Conservation (phyloP, 2,113 vertebrate species). For the Sapayoa aenigma region DNA sequence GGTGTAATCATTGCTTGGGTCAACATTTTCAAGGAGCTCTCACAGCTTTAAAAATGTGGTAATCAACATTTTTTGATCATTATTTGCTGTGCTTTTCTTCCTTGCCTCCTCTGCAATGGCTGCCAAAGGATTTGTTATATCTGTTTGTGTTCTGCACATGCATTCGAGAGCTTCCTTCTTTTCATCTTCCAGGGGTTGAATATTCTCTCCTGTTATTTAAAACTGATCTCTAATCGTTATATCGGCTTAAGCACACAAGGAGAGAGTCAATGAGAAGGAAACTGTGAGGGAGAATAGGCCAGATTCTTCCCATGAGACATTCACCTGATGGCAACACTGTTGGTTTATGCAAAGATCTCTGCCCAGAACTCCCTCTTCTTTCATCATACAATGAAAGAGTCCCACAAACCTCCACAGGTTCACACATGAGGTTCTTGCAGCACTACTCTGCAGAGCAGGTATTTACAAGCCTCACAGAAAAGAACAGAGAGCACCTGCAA, state of each 20-base stretch:
- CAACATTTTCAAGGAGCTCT: slow-evolving; percentile 40
- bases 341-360: not conserved
- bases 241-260: not conserved
- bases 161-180: not conserved
- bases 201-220: slow-evolving; percentile 24
- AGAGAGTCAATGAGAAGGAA: not conserved
- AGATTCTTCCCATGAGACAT: not conserved
- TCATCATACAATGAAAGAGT: not conserved
- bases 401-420: not conserved
- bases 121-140: not conserved
- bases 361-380: not conserved
- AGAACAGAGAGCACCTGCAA: slow-evolving; percentile 22
- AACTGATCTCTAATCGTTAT: not conserved
- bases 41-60: not conserved
- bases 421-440: not conserved
- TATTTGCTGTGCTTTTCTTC: not conserved
- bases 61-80: slow-evolving; percentile 31
- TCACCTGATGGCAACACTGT: not conserved
- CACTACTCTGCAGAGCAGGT: not conserved
- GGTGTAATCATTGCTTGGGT: slow-evolving; percentile 35
- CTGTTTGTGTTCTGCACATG: not conserved
- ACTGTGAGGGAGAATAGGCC: not conserved
- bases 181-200: not conserved
- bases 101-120: not conserved
- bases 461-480: slow-evolving; percentile 7